Evolutionary conservation across 37 sponge, comb jelly and placozoan species (phyloP), one percentile per base, ranked within the genome.

Genomic region (Ianthella basta): DNA sequence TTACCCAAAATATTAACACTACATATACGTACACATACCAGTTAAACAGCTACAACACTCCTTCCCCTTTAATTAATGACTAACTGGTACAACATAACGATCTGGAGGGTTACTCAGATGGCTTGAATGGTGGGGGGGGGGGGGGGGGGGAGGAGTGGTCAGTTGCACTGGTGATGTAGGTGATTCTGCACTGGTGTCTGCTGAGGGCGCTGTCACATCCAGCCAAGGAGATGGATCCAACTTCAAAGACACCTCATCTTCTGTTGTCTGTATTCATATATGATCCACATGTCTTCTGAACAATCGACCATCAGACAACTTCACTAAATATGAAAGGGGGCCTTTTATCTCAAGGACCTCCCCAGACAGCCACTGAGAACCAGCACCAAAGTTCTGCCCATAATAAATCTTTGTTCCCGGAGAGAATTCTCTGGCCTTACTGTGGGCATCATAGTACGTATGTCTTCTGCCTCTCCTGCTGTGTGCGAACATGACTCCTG

Each of bases 201-300:
- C 27, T 30, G 23, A 21, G 27, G 66, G 6, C n/a, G n/a, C n/a
- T n/a, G n/a, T n/a, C 20, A 10, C 66, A 29, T 69, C 70, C 1
- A 6, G 34, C 35, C 35, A 30, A 6, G 32, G 70, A 18, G 19
- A 33, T 18, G 70, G 29, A 44, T 8, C 50, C 8, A 3, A 44
- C 8, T 8, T 10, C 6, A 8, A 44, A 44, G 8, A 44, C 8
- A 44, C 50, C 50, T 18, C 6, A 13, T n/a, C 70, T 69, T 69
- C 4, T 6, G 70, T 33, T 5, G 27, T 15, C 12, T 33, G 70
- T 32, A 69, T 3, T 54, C 79, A 4, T 6, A 84, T 35, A 72
- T 73, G 85, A 53, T 84, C 74, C 59, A 84, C 55, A 57, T 84
- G 85, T 25, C 85, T 75, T 16, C 77, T 23, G 39, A 84, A 34